A percentile compares a stretch with the other conserved stretches of the same genome.
Conservation (phyloP, 2,888 invertebrate genomes). For the Thalpophila matura region DNA sequence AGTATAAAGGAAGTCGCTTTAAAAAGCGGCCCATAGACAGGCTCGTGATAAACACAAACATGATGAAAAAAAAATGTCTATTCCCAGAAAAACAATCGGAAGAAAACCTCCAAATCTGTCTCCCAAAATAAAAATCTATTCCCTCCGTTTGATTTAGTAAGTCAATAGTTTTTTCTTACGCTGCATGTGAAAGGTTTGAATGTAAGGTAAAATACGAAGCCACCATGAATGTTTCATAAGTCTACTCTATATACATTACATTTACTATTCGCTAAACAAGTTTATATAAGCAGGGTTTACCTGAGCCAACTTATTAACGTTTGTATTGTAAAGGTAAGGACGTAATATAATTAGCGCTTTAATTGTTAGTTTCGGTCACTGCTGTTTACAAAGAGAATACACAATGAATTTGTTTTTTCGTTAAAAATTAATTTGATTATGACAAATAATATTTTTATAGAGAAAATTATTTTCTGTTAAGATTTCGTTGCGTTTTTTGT, state of each 20-base stretch:
- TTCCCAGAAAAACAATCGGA: slow-evolving; percentile 14
- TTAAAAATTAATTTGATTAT: neutral
- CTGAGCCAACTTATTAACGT: slow-evolving; percentile 10
- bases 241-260: slow-evolving; percentile 36
- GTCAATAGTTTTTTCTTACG: slow-evolving; percentile 42
- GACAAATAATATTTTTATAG: neutral
- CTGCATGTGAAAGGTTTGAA: slow-evolving; percentile 30
- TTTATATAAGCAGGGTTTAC: slow-evolving; percentile 25
- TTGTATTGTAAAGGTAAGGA: slow-evolving; percentile 11
- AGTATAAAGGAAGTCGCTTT: no score
- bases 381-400: slow-evolving; percentile 5
- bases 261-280: slow-evolving; percentile 39
- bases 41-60: slow-evolving; percentile 22
- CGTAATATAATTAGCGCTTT: slow-evolving; percentile 2
- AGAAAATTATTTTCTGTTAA: neutral
- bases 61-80: slow-evolving; percentile 8
- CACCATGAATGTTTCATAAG: slow-evolving; percentile 57
- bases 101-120: slow-evolving; percentile 22
- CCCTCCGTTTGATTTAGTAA: slow-evolving; percentile 16
- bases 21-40: no score
- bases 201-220: slow-evolving; percentile 27
- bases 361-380: slow-evolving; percentile 26
- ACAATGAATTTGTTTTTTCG: neutral
- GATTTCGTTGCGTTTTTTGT: neutral
- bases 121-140: slow-evolving; percentile 35